phyloP scores from a whole-genome alignment of 2,797 vertebrate genomes.

The Artibeus lituratus region DNA sequence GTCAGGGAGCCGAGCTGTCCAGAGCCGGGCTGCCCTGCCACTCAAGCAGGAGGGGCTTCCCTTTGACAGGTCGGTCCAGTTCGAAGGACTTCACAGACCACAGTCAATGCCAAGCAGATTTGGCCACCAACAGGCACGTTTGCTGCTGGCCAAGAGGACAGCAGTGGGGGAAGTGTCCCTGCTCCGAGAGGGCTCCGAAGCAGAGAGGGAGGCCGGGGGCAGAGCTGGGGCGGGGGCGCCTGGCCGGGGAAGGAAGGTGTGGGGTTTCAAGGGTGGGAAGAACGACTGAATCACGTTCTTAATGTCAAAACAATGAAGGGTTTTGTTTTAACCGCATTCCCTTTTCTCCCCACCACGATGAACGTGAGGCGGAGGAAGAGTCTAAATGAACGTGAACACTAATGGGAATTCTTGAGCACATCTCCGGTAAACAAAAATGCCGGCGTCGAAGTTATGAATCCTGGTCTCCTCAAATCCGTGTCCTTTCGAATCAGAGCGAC shows the following conservation, averaged over 20 bases:
- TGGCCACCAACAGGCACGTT: constrained; percentile 77
- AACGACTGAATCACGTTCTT: background rate
- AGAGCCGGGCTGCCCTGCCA: constrained; percentile 70
- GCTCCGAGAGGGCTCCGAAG: background rate
- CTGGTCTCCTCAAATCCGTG: constrained; percentile 82
- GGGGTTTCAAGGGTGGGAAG: background rate
- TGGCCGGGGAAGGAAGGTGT: background rate
- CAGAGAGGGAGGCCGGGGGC: constrained; percentile 30
- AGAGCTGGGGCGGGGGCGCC: background rate
- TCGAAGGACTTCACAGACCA: constrained; percentile 78
- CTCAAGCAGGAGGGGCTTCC: constrained; percentile 68
- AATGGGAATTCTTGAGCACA: constrained; percentile 74
- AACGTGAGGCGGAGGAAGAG: constrained; percentile 62
- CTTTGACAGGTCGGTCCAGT: constrained; percentile 81
- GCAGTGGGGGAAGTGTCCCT: constrained; percentile 68
- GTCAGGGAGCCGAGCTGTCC: constrained; percentile 75
- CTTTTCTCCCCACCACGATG: background rate
- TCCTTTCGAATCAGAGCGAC: constrained; percentile 80
- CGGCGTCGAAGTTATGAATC: constrained; percentile 83
- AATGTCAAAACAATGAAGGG: constrained; percentile 55
- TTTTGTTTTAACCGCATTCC: constrained; percentile 53
- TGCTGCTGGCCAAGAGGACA: constrained; percentile 71
- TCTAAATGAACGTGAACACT: constrained; percentile 72
- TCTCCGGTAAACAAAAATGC: constrained; percentile 80
- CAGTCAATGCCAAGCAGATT: constrained; percentile 74